phyloP scores from a whole-genome alignment of 2,888 invertebrate species.

The Sinodicranocentrus sp. region DNA sequence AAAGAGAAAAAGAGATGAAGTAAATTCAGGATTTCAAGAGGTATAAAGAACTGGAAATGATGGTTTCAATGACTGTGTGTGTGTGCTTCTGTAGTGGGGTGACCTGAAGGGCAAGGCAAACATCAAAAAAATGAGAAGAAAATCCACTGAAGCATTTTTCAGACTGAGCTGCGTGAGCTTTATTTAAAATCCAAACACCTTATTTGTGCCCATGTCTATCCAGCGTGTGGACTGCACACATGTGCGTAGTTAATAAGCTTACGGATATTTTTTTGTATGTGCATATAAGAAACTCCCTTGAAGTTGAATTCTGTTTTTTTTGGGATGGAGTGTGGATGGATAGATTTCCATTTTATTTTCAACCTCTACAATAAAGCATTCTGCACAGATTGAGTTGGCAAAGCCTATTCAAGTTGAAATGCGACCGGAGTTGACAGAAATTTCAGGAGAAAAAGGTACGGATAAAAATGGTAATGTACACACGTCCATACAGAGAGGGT shows the following conservation, averaged over 20 bases:
- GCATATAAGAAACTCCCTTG: not conserved
- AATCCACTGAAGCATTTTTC: slow-evolving; percentile 22
- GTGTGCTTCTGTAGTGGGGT: slow-evolving; percentile 9
- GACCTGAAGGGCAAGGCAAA: slow-evolving; percentile 64
- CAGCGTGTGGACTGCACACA: not conserved
- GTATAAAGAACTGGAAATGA: slow-evolving; percentile 52
- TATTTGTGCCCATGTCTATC: too few species aligned
- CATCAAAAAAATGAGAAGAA: slow-evolving; percentile 26
- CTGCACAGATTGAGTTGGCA: not conserved
- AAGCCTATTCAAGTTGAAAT: too few species aligned
- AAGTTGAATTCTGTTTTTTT: not conserved
- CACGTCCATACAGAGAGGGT: not conserved
- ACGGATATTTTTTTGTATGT: not conserved
- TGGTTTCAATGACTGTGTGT: slow-evolving; percentile 48
- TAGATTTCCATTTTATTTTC: not conserved
- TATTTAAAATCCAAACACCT: slow-evolving; percentile 26
- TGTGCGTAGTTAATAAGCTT: not conserved
- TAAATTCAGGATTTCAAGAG: slow-evolving; percentile 53
- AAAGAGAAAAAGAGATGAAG: slow-evolving; percentile 16
- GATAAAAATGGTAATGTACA: not conserved
- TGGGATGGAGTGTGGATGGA: not conserved
- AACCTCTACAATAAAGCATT: not conserved
- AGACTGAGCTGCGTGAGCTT: slow-evolving; percentile 8
- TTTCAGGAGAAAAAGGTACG: not conserved
- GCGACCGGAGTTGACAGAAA: too few species aligned